These are phyloP conservation scores for Macrostomum cliftonense DNA, from an alignment of 2,888 invertebrate species.

Conservation along the genomic window DNA sequence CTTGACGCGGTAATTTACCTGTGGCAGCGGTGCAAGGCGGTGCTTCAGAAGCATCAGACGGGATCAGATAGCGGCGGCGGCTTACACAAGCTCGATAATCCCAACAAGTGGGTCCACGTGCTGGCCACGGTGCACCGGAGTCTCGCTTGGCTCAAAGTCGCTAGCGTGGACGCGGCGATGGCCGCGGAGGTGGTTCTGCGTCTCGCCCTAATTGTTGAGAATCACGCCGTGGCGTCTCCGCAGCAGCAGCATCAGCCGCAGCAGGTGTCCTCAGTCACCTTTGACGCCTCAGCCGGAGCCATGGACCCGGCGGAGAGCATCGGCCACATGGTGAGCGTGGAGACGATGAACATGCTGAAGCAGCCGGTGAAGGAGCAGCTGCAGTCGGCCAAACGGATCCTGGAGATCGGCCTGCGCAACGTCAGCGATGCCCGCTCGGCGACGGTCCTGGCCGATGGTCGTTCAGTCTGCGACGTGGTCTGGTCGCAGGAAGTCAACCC, in stretches of 20 bases:
- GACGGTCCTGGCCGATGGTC: slow-evolving; percentile 25
- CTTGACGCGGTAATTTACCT: slow-evolving; percentile 30
- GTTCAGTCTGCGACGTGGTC: slow-evolving; percentile 28
- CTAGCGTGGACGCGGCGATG: slow-evolving; percentile 30
- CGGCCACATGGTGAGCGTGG: not conserved
- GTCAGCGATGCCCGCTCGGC: slow-evolving; percentile 26
- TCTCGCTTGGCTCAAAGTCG: slow-evolving; percentile 32
- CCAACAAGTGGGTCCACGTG: slow-evolving; percentile 34
- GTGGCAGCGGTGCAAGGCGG: slow-evolving; percentile 33
- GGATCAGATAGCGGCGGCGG: slow-evolving; percentile 33
- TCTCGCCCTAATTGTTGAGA: slow-evolving; percentile 31
- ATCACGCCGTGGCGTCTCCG: slow-evolving; percentile 16
- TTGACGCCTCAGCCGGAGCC: slow-evolving; percentile 15
- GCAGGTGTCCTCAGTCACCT: slow-evolving; percentile 16
- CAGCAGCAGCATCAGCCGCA: slow-evolving; percentile 14
- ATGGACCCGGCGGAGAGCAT: too few relatives aligned
- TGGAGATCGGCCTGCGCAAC: slow-evolving; percentile 26
- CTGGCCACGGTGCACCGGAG: slow-evolving; percentile 31
- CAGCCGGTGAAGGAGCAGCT: slow-evolving; percentile 21
- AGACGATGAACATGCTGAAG: slow-evolving; percentile 15
- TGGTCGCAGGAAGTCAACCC: slow-evolving; percentile 28
- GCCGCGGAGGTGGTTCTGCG: slow-evolving; percentile 33
- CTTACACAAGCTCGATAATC: slow-evolving; percentile 32
- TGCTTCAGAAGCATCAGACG: slow-evolving; percentile 33
- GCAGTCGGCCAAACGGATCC: slow-evolving; percentile 24